A percentile compares a stretch with the other conserved stretches of the same genome.
Conservation (phyloP, 2,113 vertebrate species). For the Puma concolor region DNA sequence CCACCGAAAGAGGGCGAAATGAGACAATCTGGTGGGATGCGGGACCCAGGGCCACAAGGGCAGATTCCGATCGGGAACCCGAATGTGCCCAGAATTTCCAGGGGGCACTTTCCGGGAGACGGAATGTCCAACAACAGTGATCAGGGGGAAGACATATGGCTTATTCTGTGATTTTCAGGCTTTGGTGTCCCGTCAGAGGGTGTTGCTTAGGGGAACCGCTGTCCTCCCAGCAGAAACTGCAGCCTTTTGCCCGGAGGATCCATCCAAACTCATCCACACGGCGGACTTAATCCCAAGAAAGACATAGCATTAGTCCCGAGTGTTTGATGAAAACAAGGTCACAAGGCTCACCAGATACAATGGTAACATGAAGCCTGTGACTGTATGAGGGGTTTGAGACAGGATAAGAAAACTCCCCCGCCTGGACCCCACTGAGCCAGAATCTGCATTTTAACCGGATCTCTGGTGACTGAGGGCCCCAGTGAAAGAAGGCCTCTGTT, state of each 20-base stretch:
- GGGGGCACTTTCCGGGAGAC: background rate
- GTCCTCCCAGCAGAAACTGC: too few species aligned
- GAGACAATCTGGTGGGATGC: accelerated
- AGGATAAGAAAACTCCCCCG: background rate
- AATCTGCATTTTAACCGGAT: background rate
- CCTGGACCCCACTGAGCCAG: accelerated
- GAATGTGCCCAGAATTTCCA: background rate
- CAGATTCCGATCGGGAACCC: accelerated
- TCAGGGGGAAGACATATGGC: too few species aligned
- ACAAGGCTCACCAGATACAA: background rate
- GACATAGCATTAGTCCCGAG: accelerated
- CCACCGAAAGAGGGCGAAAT: accelerated
- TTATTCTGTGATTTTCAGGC: background rate
- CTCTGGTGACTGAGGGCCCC: background rate
- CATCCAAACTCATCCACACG: accelerated
- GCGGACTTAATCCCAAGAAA: background rate
- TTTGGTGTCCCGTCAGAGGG: too few species aligned
- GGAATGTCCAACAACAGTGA: accelerated
- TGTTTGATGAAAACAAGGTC: accelerated
- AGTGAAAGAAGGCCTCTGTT: background rate
- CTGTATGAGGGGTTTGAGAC: accelerated
- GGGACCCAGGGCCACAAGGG: too few species aligned
- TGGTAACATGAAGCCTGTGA: accelerated
- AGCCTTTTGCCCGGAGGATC: accelerated
- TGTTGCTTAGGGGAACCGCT: too few species aligned